Evolutionary conservation across 1,140 invertebrate species (phyloP), one percentile per base, ranked within the genome.

Genomic region (Drosophila serrata): DNA sequence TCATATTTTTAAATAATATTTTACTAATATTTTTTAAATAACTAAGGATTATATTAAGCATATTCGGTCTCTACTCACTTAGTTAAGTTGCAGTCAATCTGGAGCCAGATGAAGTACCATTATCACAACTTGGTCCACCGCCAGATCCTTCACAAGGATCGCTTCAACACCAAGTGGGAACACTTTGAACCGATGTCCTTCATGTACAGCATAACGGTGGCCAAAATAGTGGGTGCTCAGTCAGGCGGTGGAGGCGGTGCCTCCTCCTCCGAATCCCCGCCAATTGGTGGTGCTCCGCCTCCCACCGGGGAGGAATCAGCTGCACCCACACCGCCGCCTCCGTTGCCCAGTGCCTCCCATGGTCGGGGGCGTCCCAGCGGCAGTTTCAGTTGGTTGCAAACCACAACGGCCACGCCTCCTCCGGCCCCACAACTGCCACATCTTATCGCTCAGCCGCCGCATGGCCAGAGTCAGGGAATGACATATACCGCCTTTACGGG

Each of bases 51-150:
- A 15, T n/a, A 33, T 57, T 12, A 39, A 5, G 15, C 24, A 45
- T 15, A 1, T n/a, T 49, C 9, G 0, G 0, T 6, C 11, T 13
- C 6, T 48, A 15, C 31, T 22, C 12, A 7, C 4, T 4, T 19
- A 92, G 91, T 92, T 3, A 92, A 92, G 58, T 57, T 92, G 19
- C 91, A 92, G 51, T 92, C 91, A 7, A 92, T 92, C 24, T 92
- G 91, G 91, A 92, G 91, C 37, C 91, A 92, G 58, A 92, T 92
- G 91, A 92, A 92, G 69, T 92, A 92, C 35, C 91, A 92, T 45
- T 92, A 92, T 7, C 91, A 92, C 51, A 92, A 92, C 37, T 46
- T 92, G 58, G 91, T 92, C 29, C 91, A 92, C 49, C 87, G 91
- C 6, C 91, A 92, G 76, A 92, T 92, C 42, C 75, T 92, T 19